phyloP scores from a whole-genome alignment of 2,888 invertebrate genomes.

The Galeruca laticollis region DNA sequence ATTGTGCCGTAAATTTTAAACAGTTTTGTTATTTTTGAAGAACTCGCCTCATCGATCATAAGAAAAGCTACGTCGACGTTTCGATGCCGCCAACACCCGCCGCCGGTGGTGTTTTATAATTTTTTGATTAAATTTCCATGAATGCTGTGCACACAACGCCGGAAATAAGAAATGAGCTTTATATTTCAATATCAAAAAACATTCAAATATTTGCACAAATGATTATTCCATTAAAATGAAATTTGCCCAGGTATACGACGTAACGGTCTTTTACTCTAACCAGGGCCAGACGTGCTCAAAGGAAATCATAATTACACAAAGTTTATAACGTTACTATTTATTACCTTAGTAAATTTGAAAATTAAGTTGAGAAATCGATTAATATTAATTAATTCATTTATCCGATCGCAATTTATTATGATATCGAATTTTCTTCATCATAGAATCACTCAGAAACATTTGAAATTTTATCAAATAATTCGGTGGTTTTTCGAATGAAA shows the following conservation, averaged over 20 bases:
- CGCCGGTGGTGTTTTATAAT: conserved; percentile 63
- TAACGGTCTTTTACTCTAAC: background rate
- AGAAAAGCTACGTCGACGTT: conserved; percentile 52
- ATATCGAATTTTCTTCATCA: too few relatives aligned
- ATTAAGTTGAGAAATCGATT: too few relatives aligned
- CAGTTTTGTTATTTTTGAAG: conserved; percentile 57
- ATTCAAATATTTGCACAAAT: conserved; percentile 69
- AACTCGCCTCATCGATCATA: conserved; percentile 58
- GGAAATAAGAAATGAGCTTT: conserved; percentile 64
- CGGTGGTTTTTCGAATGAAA: too few relatives aligned
- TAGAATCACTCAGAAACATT: too few relatives aligned
- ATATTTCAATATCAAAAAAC: conserved; percentile 68
- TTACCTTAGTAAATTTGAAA: too few relatives aligned
- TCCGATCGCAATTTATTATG: too few relatives aligned
- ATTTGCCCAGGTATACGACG: conserved; percentile 65
- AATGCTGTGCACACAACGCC: conserved; percentile 63
- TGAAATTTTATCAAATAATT: too few relatives aligned
- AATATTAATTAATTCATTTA: too few relatives aligned
- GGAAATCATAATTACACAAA: too few relatives aligned
- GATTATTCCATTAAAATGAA: conserved; percentile 70
- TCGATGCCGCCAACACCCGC: conserved; percentile 55
- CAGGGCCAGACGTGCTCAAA: background rate
- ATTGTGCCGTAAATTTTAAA: conserved; percentile 56
- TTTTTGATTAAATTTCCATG: conserved; percentile 67
- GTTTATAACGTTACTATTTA: too few relatives aligned